Percentiles rank a stretch among this genome's conserved stretches.
phyloP scores from a whole-genome alignment of 2,888 invertebrate genomes.

The Polia nebulosa region DNA sequence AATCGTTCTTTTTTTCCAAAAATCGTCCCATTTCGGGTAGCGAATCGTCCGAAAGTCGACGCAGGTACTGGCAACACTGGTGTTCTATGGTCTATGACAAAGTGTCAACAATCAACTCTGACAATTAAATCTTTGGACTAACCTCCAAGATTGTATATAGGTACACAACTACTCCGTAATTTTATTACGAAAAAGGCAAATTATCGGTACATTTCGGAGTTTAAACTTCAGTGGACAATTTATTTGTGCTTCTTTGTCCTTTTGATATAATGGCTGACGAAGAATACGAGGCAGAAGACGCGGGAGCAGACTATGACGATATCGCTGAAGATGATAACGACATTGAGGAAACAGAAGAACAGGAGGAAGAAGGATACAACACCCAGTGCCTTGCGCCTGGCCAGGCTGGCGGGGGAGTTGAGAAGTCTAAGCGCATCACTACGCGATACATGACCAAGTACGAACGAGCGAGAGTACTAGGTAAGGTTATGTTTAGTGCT shows the following conservation, averaged over 20 bases:
- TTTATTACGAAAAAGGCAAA: neutral
- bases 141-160: slow-evolving; percentile 20
- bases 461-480: slow-evolving; percentile 86
- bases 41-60: too few species aligned
- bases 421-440: slow-evolving; percentile 97
- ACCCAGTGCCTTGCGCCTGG: slow-evolving; percentile 96
- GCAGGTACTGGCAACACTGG: too few species aligned
- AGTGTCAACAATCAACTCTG: too few species aligned
- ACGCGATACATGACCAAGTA: slow-evolving; percentile 99
- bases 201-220: neutral
- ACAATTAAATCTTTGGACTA: too few species aligned
- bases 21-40: too few species aligned
- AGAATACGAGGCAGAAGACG: slow-evolving; percentile 95
- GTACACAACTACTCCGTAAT: neutral
- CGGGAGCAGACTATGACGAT: slow-evolving; percentile 96
- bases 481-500: slow-evolving; percentile 69
- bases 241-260: neutral
- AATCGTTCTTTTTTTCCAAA: too few species aligned
- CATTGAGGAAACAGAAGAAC: slow-evolving; percentile 96
- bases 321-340: slow-evolving; percentile 96
- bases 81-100: neutral
- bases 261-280: slow-evolving; percentile 93
- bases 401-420: slow-evolving; percentile 95
- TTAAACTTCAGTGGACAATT: neutral
- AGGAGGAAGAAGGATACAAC: slow-evolving; percentile 96